Conservation (phyloP, 2,888 invertebrate species). For the Stomorhina lunata region DNA sequence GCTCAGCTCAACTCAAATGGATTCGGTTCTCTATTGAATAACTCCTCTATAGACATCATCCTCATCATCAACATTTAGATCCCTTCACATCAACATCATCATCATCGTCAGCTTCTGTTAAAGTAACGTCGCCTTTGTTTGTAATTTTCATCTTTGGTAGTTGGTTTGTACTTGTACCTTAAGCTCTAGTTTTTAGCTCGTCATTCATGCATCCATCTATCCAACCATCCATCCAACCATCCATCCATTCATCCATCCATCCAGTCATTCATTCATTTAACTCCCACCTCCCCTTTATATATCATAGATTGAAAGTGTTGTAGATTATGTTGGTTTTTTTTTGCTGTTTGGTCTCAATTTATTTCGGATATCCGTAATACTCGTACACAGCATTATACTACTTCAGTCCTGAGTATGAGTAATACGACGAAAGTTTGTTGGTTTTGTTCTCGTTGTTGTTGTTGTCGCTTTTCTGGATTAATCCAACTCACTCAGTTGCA, state of each 20-base stretch:
- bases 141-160: constrained; percentile 23
- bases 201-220: neutral
- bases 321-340: neutral
- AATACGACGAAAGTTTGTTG: constrained; percentile 12
- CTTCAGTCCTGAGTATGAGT: neutral
- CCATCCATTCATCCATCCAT: constrained; percentile 17
- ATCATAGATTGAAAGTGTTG: neutral
- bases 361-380: constrained; percentile 30
- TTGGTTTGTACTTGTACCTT: neutral
- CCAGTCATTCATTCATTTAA: constrained; percentile 8
- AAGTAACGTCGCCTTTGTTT: neutral
- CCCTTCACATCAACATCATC: neutral
- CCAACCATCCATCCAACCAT: neutral
- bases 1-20: neutral
- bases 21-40: neutral
- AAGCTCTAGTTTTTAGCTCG: neutral
- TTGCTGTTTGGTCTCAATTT: neutral
- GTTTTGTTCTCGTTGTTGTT: neutral
- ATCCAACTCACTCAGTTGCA: neutral
- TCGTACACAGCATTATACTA: neutral
- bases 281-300: too few species aligned
- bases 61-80: constrained; percentile 13
- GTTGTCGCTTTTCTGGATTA: neutral
- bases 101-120: neutral
- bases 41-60: neutral